Base-by-base conservation (phyloP, 2,888 invertebrate species). In the Stictocephala bisonia region DNA sequence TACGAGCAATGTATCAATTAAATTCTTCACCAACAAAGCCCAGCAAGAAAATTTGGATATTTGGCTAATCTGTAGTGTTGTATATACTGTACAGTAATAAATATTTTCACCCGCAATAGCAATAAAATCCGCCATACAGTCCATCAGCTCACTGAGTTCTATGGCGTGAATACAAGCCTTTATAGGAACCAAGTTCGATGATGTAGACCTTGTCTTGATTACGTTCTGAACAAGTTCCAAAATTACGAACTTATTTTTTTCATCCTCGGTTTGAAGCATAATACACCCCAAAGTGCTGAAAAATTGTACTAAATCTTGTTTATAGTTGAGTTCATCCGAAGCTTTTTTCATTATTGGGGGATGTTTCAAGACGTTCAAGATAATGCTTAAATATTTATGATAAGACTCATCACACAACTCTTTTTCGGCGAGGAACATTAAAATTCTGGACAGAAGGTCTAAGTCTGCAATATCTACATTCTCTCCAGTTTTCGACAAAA, bases 31-130 rank as follows among this genome's bases (percentile, higher is more conserved):
- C 7, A 64, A 27, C 13, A 44, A n/a, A 1, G 64, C 27, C 64
- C 64, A 64, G 27, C 64, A 64, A 24, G 13, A 26, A 15, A 64
- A 40, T 26, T 44, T 44, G 4, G 64, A 64, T 27, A 64, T 44
- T 15, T 3, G 9, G 18, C 64, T 15, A 11, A 64, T 26, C 15
- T 64, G 64, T 15, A 64, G 27, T 27, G 64, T 11, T 1, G 41
- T 44, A 26, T 20, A 64, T 6, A 64, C 13, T n/a, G 44, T 11
- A 26, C 24, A 3, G 11, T 6, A 13, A n/a, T 44, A 64, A 64
- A 64, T 11, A 1, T 44, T 27, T 26, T 64, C 22, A 15, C 22
- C 41, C 3, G 44, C 2, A 26, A 64, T 64, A 20, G 27, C 44
- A 3, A 64, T 41, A 26, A 64, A 15, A 11, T 64, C 64, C 4